phyloP scores from a whole-genome alignment of 2,888 invertebrate genomes.

The Limnephilus auricula region DNA sequence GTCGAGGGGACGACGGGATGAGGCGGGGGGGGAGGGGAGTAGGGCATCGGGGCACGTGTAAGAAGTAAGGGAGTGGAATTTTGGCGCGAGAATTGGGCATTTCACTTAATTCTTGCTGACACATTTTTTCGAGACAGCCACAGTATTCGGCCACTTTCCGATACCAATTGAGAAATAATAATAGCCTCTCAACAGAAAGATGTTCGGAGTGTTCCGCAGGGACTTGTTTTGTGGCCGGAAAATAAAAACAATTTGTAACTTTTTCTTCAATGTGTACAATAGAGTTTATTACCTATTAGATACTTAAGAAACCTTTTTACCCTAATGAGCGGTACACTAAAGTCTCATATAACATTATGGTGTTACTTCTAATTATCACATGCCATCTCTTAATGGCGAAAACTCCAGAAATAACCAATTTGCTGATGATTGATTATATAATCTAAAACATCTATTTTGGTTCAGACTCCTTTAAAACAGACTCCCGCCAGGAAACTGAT shows the following conservation, averaged over 20 bases:
- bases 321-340: neutral
- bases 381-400: neutral
- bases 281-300: too few relatives aligned
- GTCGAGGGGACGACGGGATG: neutral
- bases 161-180: neutral
- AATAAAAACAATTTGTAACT: neutral
- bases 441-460: neutral
- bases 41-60: conserved; percentile 38
- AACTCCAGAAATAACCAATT: neutral
- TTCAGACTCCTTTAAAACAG: neutral
- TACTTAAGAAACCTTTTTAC: neutral
- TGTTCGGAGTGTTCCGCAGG: neutral
- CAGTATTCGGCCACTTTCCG: neutral
- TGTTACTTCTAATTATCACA: neutral
- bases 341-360: neutral
- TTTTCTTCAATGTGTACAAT: neutral
- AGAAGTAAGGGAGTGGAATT: conserved; percentile 15
- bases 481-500: neutral
- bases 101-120: conserved; percentile 30
- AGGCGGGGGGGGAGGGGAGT: neutral
- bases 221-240: neutral
- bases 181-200: neutral
- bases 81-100: neutral
- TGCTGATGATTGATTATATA: neutral
- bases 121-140: conserved; percentile 28